Conservation (phyloP, 2,113 vertebrate species). For the Cephalophus harveyi region DNA sequence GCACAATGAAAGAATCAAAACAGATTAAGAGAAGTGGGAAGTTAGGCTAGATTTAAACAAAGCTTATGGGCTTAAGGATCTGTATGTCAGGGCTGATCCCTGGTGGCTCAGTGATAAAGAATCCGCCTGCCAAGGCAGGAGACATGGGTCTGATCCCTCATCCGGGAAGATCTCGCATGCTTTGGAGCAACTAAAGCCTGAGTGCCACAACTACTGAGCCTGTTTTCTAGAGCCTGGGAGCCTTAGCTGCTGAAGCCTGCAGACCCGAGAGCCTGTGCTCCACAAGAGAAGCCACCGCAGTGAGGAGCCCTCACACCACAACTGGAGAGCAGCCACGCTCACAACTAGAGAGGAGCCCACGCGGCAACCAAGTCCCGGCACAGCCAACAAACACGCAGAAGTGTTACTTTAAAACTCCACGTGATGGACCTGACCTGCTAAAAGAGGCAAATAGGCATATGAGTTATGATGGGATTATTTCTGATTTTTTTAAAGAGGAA, state of each 20-base stretch:
- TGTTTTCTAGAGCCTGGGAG: not conserved
- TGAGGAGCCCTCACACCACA: not conserved
- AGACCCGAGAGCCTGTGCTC: not conserved
- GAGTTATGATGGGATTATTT: not conserved
- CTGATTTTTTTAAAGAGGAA: not conserved
- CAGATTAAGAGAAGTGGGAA: not conserved
- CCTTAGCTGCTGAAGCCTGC: not conserved
- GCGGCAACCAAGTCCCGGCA: rapidly evolving
- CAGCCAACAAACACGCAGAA: rapidly evolving
- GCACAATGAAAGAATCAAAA: not conserved
- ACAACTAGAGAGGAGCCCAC: not conserved
- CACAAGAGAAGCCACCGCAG: not conserved
- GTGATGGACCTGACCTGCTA: not conserved
- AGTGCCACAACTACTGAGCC: not conserved
- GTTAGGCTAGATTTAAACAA: not conserved
- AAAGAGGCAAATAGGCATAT: not conserved
- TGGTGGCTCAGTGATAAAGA: not conserved
- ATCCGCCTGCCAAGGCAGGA: not conserved
- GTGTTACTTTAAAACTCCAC: rapidly evolving
- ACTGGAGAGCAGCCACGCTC: not conserved
- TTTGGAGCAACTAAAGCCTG: not conserved
- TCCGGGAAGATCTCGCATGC: not conserved
- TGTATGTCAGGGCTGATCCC: not conserved
- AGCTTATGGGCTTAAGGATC: not conserved
- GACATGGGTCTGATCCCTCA: not conserved